Base-by-base conservation (phyloP, 2,888 invertebrate genomes). In the Eupelmus urozonus region DNA sequence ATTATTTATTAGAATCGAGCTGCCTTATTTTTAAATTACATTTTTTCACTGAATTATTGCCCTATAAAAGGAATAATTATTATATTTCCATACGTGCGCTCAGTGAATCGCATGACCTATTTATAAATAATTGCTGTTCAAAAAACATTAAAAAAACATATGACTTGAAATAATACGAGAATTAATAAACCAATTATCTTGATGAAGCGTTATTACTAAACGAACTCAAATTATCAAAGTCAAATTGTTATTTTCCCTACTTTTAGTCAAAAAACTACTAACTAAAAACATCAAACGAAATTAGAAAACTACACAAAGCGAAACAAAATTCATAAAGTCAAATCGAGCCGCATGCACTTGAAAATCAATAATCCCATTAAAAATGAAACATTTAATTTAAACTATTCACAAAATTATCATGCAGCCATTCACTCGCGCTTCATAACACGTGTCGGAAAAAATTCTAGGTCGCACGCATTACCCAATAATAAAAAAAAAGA, bases 401-500 rank as follows among this genome's bases (percentile, higher is more conserved):
- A 45, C 45, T 7, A 45, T 34, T 34, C 9, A 45, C 2, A 45
- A 45, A 45, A 45, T 45, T 16, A 45, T 7, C 45, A 45, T 45
- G 2, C 4, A 45, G 4, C 13, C 9, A 45, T 45, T 45, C 16
- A 13, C 45, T 13, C 45, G 45, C 16, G 16, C 45, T 45, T 45
- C 16, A 16, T 45, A 13, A 16, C 45, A 45, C 45, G 45, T 45
- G 13, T 45, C 45, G 16, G 34, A 55, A 53, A 67, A 55, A 53
- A 25, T 67, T 67, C 13, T 53, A 34, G 67, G 67, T 67, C 57
- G 18, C 7, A 7, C 25, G 0, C 7, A 40, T 55, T 53, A 27
- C 29, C 45, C 9, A 45, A 16, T 7, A 45, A 45, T 45, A 45
- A 45, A 57, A 51, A 18, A 60, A 60, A 51, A 51, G 2, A 23